Percentiles rank a stretch among this genome's conserved stretches.
phyloP scores from a whole-genome alignment of 1,140 invertebrate species.

The Drosophila orosa region DNA sequence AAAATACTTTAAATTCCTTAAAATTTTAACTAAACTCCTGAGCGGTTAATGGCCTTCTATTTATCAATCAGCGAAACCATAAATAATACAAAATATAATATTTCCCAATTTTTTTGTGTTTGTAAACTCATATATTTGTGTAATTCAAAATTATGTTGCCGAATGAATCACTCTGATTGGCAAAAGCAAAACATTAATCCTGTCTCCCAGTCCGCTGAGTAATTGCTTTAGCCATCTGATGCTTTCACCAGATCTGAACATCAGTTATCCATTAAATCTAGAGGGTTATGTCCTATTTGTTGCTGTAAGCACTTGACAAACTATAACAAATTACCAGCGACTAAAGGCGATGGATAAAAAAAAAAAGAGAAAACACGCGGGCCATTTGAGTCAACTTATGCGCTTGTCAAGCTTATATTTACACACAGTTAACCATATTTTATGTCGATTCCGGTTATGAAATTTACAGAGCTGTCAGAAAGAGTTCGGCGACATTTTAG shows the following conservation, averaged over 20 bases:
- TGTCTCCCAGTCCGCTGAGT: constrained; percentile 19
- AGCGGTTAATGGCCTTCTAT: not conserved
- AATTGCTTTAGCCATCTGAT: constrained; percentile 41
- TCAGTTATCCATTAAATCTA: constrained; percentile 32
- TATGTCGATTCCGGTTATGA: constrained; percentile 82
- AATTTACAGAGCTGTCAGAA: constrained; percentile 82
- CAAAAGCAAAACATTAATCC: constrained; percentile 30
- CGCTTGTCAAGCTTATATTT: constrained; percentile 75
- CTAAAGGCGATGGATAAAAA: not conserved
- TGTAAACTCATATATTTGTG: not conserved
- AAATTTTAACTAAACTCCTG: too few species aligned
- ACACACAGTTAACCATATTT: constrained; percentile 80
- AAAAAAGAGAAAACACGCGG: constrained; percentile 7
- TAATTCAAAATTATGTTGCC: constrained; percentile 26
- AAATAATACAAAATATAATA: constrained; percentile 13
- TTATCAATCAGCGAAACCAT: constrained; percentile 16
- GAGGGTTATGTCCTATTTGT: constrained; percentile 13
- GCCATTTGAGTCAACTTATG: constrained; percentile 61
- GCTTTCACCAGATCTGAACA: constrained; percentile 6
- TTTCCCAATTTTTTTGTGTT: not conserved
- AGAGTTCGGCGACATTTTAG: constrained; percentile 83
- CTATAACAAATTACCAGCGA: constrained; percentile 46
- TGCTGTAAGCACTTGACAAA: constrained; percentile 50
- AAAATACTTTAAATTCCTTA: too few species aligned
- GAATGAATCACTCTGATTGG: constrained; percentile 36